Base-by-base conservation (phyloP, 2,797 vertebrate genomes). In the Lepilemur septentrionalis region DNA sequence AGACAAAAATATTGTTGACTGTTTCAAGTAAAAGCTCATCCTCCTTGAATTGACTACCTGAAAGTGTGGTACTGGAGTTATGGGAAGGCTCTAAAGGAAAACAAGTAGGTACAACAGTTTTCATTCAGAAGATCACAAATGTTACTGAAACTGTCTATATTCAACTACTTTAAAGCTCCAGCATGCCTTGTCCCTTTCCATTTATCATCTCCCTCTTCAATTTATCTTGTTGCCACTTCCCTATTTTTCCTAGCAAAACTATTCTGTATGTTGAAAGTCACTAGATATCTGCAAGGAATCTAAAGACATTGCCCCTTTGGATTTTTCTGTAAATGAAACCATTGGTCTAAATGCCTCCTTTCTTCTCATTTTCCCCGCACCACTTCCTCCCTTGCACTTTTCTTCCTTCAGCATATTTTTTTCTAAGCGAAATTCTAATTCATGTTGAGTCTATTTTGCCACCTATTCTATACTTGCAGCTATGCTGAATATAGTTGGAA, bases 261-360 rank as follows among this genome's bases (percentile, higher is more conserved):
- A 93, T 87, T 78, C 30, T 55, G 5, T 35, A 72, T 59, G 43
- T 80, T 73, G 70, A 84, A 91, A 59, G n/a, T 88, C 70, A 57
- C 28, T 75, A 55, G 2, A 6, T 22, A 69, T 92, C 43, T 76
- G 15, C 32, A 94, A 97, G 55, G 9, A 88, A 79, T 57, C 41
- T 61, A 59, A 72, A 83, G 15, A 35, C 9, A 65, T 32, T 72
- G 9, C 23, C n/a, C 11, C 46, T 89, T 94, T 92, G 28, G 14
- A 76, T 90, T 91, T 76, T 76, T 59, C 48, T 75, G 28, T 80
- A 78, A 93, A 65, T 85, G 25, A 91, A 91, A 94, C 35, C 63
- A 89, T 57, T 93, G n/a, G 28, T 73, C 38, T 59, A 94, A 93
- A 79, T 61, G 4, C 12, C 17, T 86, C 20, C 48, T 70, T 91